These are phyloP conservation scores for Octodon degus DNA, from an alignment of 2,113 vertebrate species.

Conservation along the genomic window DNA sequence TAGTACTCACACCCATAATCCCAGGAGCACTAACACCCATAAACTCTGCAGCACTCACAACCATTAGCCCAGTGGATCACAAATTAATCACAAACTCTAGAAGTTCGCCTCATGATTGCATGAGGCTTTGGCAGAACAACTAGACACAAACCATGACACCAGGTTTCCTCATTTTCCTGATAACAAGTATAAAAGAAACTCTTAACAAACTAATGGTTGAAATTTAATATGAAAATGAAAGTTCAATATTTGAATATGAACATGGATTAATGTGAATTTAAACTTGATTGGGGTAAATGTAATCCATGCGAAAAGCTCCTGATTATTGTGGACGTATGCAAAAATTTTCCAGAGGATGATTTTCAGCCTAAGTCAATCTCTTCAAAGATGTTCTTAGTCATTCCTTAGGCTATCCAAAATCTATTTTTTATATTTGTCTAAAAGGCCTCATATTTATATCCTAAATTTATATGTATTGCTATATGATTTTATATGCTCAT, in stretches of 20 bases:
- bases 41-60: no score
- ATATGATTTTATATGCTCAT: background rate
- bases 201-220: background rate
- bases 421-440: slow-evolving; percentile 6
- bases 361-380: background rate
- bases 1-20: no score
- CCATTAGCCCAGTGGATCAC: no score
- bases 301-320: background rate
- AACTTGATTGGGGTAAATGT: background rate
- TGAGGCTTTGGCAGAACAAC: no score
- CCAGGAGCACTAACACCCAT: no score
- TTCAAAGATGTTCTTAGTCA: background rate
- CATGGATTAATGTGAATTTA: background rate
- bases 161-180: background rate
- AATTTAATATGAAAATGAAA: background rate
- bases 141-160: no score
- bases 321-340: background rate
- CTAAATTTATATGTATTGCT: background rate
- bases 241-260: background rate
- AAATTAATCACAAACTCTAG: no score
- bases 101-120: no score
- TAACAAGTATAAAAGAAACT: background rate
- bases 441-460: slow-evolving; percentile 23
- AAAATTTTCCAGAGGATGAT: background rate
- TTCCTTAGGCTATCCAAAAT: background rate